Percentiles rank a stretch among this genome's conserved stretches.
phyloP scores from a whole-genome alignment of 35 echinoderm and acorn worm species.

The Heliocidaris erythrogramma region DNA sequence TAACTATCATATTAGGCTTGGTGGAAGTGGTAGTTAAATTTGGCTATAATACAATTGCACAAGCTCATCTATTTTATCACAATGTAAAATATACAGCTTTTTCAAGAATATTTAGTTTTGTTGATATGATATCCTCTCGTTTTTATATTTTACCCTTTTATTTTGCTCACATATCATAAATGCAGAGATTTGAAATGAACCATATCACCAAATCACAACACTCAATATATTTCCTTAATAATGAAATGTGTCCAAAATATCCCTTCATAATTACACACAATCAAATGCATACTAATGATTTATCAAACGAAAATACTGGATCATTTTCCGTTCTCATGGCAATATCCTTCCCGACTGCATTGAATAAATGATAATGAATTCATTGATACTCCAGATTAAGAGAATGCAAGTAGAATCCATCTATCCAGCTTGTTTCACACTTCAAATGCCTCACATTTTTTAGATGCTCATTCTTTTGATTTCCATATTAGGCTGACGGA shows the following conservation, averaged over 20 bases:
- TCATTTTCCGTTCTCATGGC: neutral
- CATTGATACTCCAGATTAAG: neutral
- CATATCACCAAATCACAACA: no score
- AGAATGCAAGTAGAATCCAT: neutral
- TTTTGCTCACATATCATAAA: no score
- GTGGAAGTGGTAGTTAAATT: neutral
- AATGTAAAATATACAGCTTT: no score
- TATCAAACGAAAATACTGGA: neutral
- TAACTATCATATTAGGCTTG: neutral
- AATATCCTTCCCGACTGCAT: neutral
- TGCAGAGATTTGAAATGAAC: no score
- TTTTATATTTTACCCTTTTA: no score
- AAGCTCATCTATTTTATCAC: no score
- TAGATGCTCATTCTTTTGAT: neutral
- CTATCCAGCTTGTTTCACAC: conserved; percentile 14
- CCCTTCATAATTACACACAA: no score
- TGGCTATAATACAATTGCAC: neutral
- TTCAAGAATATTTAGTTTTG: no score
- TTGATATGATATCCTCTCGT: no score
- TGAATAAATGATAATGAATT: neutral
- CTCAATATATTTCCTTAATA: no score
- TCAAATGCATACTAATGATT: neutral
- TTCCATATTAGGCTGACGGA: conserved; percentile 14
- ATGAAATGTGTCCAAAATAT: no score
- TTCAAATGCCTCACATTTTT: conserved; percentile 28